Conservation (phyloP, 2,888 invertebrate species). For the Catocala sponsa region DNA sequence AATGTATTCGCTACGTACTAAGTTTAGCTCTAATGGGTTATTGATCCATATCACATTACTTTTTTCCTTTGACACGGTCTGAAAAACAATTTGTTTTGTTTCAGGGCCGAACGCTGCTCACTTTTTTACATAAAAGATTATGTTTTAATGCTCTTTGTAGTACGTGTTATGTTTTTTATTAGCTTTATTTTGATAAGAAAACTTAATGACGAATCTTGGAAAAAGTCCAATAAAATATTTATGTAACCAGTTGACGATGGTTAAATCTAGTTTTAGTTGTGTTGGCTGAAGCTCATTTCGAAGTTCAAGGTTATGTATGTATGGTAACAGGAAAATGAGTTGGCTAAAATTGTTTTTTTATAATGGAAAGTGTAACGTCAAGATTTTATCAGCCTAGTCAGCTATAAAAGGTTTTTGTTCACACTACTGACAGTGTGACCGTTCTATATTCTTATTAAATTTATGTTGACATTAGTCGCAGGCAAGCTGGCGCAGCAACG, state of each 20-base stretch:
- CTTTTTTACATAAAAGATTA: constrained; percentile 39
- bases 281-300: neutral
- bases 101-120: constrained; percentile 24
- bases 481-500: no score
- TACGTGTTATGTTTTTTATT: constrained; percentile 40
- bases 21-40: constrained; percentile 37
- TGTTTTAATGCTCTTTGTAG: constrained; percentile 40
- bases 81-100: constrained; percentile 15
- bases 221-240: constrained; percentile 19
- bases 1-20: constrained; percentile 29
- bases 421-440: no score
- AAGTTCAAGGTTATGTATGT: constrained; percentile 10
- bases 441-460: no score
- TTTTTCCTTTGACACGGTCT: constrained; percentile 26
- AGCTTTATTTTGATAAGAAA: constrained; percentile 1
- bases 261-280: neutral
- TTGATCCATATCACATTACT: constrained; percentile 40
- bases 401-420: no score
- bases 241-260: constrained; percentile 6
- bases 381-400: no score
- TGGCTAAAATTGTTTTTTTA: no score
- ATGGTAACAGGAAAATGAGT: neutral
- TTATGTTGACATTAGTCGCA: no score
- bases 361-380: no score
- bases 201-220: constrained; percentile 13